Evolutionary conservation across 2,888 invertebrate genomes (phyloP), one percentile per base, ranked within the genome.

Genomic region (Acanthosepion lycidas): DNA sequence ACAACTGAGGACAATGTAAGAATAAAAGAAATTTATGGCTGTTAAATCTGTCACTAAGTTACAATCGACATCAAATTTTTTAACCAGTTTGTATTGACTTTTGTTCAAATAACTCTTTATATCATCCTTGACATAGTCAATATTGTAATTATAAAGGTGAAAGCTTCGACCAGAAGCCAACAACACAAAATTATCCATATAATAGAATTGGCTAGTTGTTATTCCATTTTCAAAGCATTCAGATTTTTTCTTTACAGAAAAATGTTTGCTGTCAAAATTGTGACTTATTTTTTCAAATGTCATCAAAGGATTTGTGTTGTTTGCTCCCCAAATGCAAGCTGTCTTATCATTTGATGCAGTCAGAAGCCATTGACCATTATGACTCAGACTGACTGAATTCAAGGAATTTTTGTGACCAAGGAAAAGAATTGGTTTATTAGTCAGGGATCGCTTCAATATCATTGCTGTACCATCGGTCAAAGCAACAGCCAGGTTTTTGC

Each of bases 141-240:
- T 95, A 95, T 96, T 95, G 94, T 97, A 97, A 95, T 97, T 97
- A 95, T 97, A 97, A 95, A 97, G 94, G 94, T 95, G 96, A 59
- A 97, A 94, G 33, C 95, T 95, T 95, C 96, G 96, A 28, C 97
- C 97, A 92, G 96, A 96, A 55, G 96, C 96, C 91, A 97, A 51
- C 9, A 97, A 95, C 42, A 97, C 96, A 95, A 97, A 97, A 95
- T 97, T 97, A 95, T 97, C 97, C 96, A 97, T 96, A 95, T 97
- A 97, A 95, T 97, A 97, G 95, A 97, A 97, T 96, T 97, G 97
- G 23, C 96, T 97, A 95, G 95, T 95, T 51, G 95, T 96, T n/a
- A 97, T 96, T 93, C 96, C 96, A 94, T 97, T 97, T 49, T 49
- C 53, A 28, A 93, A 93, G 53, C 93, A 48, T 51, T n/a, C 33